phyloP scores from a whole-genome alignment of 1,140 invertebrate genomes.

The Sarcophaga bullata region DNA sequence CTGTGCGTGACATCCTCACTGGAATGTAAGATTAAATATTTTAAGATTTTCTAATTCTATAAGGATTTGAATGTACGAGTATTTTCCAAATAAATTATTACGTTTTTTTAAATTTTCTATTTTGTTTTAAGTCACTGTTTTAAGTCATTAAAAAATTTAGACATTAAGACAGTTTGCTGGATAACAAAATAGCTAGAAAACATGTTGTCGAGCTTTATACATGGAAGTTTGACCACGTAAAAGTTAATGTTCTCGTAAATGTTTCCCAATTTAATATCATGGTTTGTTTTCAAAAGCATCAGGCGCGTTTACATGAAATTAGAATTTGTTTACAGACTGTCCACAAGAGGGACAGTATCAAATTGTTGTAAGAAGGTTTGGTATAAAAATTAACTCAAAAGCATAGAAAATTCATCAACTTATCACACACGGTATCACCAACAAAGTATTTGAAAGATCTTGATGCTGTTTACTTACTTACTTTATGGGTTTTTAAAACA shows the following conservation, averaged over 20 bases:
- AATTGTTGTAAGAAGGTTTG: too few relatives aligned
- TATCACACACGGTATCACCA: too few relatives aligned
- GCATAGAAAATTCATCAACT: too few relatives aligned
- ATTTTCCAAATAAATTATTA: not conserved
- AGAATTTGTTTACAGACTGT: too few relatives aligned
- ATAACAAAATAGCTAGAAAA: not conserved
- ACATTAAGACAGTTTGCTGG: not conserved
- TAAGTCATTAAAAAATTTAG: conserved; percentile 3
- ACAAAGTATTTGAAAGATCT: too few relatives aligned
- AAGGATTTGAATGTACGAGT: not conserved
- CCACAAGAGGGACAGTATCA: too few relatives aligned
- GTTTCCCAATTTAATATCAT: not conserved
- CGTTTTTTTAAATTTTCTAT: not conserved
- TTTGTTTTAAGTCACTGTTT: too few relatives aligned
- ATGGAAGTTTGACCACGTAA: not conserved
- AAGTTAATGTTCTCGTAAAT: conserved; percentile 9
- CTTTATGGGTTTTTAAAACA: too few relatives aligned
- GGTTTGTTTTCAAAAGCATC: not conserved
- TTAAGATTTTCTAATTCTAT: not conserved
- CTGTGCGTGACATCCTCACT: conserved; percentile 22
- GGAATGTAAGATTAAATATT: not conserved
- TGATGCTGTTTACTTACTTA: too few relatives aligned
- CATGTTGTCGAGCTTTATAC: too few relatives aligned
- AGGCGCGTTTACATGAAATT: too few relatives aligned
- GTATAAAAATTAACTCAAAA: too few relatives aligned